phyloP scores from a whole-genome alignment of 2,888 invertebrate genomes.

The Gryllus longicercus region DNA sequence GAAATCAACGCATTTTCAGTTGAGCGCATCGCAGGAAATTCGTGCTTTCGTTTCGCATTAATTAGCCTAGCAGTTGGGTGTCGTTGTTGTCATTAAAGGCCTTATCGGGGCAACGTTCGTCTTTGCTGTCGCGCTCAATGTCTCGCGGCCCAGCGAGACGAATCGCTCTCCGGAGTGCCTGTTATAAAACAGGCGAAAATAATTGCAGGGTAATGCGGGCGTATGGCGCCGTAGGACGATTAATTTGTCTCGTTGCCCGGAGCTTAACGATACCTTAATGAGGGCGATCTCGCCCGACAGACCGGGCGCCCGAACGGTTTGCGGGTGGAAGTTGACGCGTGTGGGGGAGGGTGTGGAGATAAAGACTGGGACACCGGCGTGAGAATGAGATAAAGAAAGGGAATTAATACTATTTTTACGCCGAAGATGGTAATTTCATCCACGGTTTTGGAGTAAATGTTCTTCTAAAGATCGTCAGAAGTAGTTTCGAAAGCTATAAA shows the following conservation, averaged over 20 bases:
- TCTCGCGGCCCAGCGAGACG: background rate
- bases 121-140: background rate
- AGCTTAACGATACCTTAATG: background rate
- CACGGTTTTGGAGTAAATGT: no score
- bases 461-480: no score
- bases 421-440: no score
- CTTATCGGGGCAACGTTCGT: no score
- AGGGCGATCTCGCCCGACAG: background rate
- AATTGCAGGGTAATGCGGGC: background rate
- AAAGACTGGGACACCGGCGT: background rate
- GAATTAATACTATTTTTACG: no score
- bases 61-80: no score
- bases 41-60: no score
- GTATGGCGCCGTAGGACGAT: conserved; percentile 17
- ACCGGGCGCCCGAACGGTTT: background rate
- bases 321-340: background rate
- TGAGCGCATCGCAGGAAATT: no score
- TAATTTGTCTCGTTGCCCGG: background rate
- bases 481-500: no score
- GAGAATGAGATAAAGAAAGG: no score
- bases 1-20: no score
- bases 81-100: no score
- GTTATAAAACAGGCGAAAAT: background rate
- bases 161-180: background rate
- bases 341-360: background rate